Conservation (phyloP, 30 jellyfish, hydroid and myxozoan species). For the Aurelia sp. region DNA sequence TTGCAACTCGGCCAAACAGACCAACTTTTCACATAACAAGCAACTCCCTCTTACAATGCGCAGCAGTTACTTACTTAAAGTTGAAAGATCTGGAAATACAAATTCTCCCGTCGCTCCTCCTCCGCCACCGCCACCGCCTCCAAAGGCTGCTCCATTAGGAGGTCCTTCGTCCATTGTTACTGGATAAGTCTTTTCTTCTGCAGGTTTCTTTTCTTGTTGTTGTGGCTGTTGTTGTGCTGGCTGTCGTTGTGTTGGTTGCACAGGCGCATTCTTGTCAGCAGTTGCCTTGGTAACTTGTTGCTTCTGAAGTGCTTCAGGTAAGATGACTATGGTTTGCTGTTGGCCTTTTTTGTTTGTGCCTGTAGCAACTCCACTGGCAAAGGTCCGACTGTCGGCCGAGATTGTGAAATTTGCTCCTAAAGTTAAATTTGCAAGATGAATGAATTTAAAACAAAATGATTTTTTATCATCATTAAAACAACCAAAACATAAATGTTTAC, state of each 20-base stretch:
- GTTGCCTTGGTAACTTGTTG: slow-evolving; percentile 31
- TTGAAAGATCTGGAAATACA: slow-evolving; percentile 54
- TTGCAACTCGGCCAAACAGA: too few relatives aligned
- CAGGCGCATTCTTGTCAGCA: background rate
- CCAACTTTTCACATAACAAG: too few relatives aligned
- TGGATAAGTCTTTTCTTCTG: slow-evolving; percentile 59
- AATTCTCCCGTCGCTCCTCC: slow-evolving; percentile 71
- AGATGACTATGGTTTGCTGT: slow-evolving; percentile 59
- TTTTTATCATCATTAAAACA: too few relatives aligned
- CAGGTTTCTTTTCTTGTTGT: slow-evolving; percentile 7
- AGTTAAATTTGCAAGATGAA: background rate
- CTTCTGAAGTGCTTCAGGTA: slow-evolving; percentile 56
- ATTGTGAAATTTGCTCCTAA: slow-evolving; percentile 70
- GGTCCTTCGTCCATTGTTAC: slow-evolving; percentile 55
- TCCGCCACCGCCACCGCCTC: slow-evolving; percentile 79
- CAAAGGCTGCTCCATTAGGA: slow-evolving; percentile 51
- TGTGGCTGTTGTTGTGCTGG: slow-evolving; percentile 10
- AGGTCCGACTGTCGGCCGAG: slow-evolving; percentile 56
- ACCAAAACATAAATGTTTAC: too few relatives aligned
- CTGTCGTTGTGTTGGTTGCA: slow-evolving; percentile 11
- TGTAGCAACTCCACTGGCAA: slow-evolving; percentile 60
- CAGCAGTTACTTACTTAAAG: slow-evolving; percentile 44
- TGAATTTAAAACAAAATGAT: too few relatives aligned
- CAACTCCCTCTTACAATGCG: too few relatives aligned
- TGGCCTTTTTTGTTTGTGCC: slow-evolving; percentile 71